Conservation (phyloP, 2,113 vertebrate genomes). For the Centropus unirufus region DNA sequence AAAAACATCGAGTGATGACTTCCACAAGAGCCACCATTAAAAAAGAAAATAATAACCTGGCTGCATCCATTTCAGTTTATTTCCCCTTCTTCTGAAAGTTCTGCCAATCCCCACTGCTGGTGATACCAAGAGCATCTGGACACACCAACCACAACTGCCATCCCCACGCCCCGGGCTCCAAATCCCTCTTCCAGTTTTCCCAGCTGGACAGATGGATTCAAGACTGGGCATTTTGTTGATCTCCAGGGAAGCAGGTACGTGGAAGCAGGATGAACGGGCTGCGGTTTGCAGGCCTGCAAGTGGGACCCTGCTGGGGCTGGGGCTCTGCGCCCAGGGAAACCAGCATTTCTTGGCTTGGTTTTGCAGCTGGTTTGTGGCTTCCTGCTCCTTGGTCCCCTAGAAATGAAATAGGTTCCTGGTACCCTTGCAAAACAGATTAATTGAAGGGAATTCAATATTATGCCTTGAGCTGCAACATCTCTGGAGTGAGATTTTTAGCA, state of each 20-base stretch:
- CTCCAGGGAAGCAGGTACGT: accelerated
- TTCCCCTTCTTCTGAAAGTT: neutral
- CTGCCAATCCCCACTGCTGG: neutral
- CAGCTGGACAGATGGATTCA: neutral
- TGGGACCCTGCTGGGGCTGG: neutral
- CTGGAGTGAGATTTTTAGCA: neutral
- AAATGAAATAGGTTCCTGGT: neutral
- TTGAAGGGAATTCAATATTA: neutral
- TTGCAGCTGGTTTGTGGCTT: neutral
- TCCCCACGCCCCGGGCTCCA: neutral
- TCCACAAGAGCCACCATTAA: neutral
- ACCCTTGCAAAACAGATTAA: neutral
- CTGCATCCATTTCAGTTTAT: neutral
- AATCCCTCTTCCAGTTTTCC: neutral
- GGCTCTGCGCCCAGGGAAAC: neutral
- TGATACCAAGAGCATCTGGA: neutral
- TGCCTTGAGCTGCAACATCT: neutral
- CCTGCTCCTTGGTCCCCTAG: neutral
- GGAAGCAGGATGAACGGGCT: accelerated
- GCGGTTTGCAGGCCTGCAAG: neutral
- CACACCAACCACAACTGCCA: neutral
- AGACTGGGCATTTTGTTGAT: neutral
- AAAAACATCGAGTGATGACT: neutral
- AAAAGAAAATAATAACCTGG: neutral
- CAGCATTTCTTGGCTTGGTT: neutral